Conservation (phyloP, 2,888 invertebrate species). For the Sarcophaga caerulescens region DNA sequence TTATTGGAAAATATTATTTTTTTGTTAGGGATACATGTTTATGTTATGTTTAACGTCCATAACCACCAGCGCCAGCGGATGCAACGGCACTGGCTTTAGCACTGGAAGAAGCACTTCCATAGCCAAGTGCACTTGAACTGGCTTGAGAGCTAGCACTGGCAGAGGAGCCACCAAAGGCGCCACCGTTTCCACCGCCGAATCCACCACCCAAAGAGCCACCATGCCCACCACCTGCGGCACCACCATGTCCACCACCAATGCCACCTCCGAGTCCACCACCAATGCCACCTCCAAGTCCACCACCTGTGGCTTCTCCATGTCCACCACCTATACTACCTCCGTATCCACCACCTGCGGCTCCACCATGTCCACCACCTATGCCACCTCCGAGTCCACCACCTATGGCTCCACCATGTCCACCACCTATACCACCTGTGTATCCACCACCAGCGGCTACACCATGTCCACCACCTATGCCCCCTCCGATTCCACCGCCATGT, state of each 20-base stretch:
- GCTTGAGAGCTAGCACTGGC: slow-evolving; percentile 7
- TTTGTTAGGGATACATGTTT: not conserved
- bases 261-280: slow-evolving; percentile 42
- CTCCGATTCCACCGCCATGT: not conserved
- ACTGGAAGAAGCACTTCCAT: not conserved
- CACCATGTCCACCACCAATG: slow-evolving; percentile 53
- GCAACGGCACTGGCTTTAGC: slow-evolving; percentile 3
- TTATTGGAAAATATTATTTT: not conserved
- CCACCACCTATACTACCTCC: not conserved
- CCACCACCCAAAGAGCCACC: slow-evolving; percentile 5
- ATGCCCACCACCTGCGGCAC: not conserved
- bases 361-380: not conserved
- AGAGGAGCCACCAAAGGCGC: not conserved
- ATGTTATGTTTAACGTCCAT: not conserved
- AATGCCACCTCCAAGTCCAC: not conserved
- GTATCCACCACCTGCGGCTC: not conserved
- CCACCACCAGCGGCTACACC: slow-evolving; percentile 50
- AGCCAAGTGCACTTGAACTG: not conserved
- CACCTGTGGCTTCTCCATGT: not conserved
- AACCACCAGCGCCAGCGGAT: not conserved
- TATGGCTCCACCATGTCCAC: not conserved
- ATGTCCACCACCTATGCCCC: not conserved
- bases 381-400: not conserved
- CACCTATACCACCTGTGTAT: slow-evolving; percentile 5
- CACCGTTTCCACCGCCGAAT: not conserved